A percentile compares a stretch with the other conserved stretches of the same genome.
phyloP scores from a whole-genome alignment of 2,797 vertebrate species.

The Sibirionetta formosa region DNA sequence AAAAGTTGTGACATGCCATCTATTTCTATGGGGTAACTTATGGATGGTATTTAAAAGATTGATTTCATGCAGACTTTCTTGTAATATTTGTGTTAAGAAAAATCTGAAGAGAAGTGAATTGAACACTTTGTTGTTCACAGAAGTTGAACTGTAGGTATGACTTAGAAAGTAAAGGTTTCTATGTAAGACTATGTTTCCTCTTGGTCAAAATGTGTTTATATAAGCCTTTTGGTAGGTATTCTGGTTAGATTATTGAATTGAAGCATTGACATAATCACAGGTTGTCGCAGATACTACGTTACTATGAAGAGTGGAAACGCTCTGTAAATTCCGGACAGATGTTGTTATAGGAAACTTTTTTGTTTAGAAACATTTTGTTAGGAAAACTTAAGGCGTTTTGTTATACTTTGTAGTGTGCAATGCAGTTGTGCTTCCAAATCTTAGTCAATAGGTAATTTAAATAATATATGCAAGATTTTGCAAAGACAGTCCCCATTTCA shows the following conservation, averaged over 20 bases:
- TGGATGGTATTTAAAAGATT: neutral
- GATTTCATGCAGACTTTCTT: neutral
- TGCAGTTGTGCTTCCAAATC: neutral
- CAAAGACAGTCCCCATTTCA: neutral
- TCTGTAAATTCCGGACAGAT: neutral
- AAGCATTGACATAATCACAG: neutral
- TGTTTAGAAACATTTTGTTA: neutral
- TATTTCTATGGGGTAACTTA: neutral
- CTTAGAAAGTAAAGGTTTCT: neutral
- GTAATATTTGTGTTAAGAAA: neutral
- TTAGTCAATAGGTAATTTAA: neutral
- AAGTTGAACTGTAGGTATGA: neutral
- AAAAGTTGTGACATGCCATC: accelerated
- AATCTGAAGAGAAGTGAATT: neutral
- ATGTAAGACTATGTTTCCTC: neutral
- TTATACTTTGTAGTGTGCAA: neutral
- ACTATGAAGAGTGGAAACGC: neutral
- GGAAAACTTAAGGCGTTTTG: neutral
- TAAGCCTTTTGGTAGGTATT: neutral
- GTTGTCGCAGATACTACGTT: neutral
- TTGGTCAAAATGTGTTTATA: constrained; percentile 2
- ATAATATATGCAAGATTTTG: neutral
- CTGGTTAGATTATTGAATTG: neutral
- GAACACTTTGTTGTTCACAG: neutral
- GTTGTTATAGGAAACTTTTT: neutral